Percentiles rank a stretch among this genome's conserved stretches.
Conservation (phyloP, 2,888 invertebrate species). For the Nysson spinosus region DNA sequence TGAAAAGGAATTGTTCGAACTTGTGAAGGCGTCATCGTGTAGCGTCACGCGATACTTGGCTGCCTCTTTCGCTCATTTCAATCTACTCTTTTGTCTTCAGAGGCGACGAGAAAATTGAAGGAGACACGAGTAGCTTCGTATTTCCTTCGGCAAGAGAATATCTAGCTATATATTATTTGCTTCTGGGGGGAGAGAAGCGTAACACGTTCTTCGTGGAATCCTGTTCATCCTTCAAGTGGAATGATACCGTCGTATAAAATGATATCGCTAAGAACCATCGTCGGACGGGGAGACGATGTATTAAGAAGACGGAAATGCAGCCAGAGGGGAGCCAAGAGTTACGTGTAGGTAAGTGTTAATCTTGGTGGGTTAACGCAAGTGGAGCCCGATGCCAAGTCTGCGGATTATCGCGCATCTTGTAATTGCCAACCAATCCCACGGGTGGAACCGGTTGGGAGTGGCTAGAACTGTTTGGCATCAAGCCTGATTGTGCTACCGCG, state of each 20-base stretch:
- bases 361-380: slow-evolving; percentile 76
- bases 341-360: slow-evolving; percentile 76
- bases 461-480: slow-evolving; percentile 75
- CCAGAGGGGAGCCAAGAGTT: slow-evolving; percentile 68
- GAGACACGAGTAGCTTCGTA: slow-evolving; percentile 24
- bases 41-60: slow-evolving; percentile 23
- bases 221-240: slow-evolving; percentile 27
- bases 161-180: too few species aligned
- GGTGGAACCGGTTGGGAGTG: slow-evolving; percentile 69
- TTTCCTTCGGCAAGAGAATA: slow-evolving; percentile 19
- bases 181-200: too few species aligned
- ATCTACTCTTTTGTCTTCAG: slow-evolving; percentile 21
- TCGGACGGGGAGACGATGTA: slow-evolving; percentile 42
- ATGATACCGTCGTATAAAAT: slow-evolving; percentile 45
- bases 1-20: too few species aligned
- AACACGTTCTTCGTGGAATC: slow-evolving; percentile 19
- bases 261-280: slow-evolving; percentile 51
- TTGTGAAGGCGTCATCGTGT: neutral
- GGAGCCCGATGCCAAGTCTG: slow-evolving; percentile 75
- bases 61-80: slow-evolving; percentile 9
- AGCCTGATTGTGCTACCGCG: slow-evolving; percentile 74
- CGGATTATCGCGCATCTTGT: slow-evolving; percentile 77
- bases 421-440: slow-evolving; percentile 77
- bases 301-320: slow-evolving; percentile 45
- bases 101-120: slow-evolving; percentile 48